Evolutionary conservation across 35 echinoderm and acorn worm genomes (phyloP).

Genomic region (Ophioderma brevispina): DNA sequence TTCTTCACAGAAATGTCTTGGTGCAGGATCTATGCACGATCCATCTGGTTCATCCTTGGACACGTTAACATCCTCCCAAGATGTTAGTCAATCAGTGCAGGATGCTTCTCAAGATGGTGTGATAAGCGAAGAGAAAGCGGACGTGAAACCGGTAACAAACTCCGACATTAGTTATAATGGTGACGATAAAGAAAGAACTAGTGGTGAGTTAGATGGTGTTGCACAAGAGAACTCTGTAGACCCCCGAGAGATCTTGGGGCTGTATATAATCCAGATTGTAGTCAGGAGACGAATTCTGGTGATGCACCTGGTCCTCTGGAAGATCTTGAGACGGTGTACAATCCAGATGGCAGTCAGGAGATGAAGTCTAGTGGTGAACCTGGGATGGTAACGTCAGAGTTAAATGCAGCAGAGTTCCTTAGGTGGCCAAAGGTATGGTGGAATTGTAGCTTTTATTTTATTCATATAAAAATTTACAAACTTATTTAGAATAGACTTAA

Average conservation of each 20-base stretch:
- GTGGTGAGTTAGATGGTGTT: not conserved
- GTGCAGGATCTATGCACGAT: too few relatives aligned
- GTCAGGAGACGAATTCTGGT: not conserved
- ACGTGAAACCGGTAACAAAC: not conserved
- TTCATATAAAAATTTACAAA: too few relatives aligned
- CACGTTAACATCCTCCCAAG: not conserved
- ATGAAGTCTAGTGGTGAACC: conserved; percentile 37
- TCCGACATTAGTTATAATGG: not conserved
- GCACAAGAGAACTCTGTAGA: conserved; percentile 11
- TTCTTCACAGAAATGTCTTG: not conserved
- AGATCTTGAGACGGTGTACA: too few relatives aligned
- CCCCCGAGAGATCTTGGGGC: not conserved
- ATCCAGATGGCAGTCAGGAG: conserved; percentile 41
- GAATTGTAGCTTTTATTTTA: too few relatives aligned
- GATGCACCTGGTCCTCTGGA: not conserved
- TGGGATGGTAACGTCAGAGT: not conserved
- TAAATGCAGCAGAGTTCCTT: conserved; percentile 8
- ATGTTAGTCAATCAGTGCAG: not conserved
- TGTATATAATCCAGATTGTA: not conserved
- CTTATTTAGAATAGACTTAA: too few relatives aligned
- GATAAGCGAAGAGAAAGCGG: not conserved
- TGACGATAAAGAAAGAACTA: conserved; percentile 27
- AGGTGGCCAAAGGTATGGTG: conserved; percentile 85
- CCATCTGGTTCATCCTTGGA: not conserved
- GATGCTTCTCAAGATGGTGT: not conserved